These are phyloP conservation scores for Pelobates fuscus DNA, from an alignment of 2,113 vertebrate species.

Conservation along the genomic window DNA sequence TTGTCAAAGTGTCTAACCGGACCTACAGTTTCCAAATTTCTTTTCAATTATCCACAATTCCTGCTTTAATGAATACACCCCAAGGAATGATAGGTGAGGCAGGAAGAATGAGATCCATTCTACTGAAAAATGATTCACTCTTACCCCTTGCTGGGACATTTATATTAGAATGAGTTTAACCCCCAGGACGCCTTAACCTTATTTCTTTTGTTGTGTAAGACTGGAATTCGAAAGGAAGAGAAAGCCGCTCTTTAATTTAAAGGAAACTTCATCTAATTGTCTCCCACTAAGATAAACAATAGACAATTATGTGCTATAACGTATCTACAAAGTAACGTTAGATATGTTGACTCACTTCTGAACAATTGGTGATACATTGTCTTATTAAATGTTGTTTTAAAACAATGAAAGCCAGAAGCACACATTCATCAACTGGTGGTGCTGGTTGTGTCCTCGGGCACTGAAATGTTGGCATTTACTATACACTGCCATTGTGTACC, in stretches of 20 bases:
- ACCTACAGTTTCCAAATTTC: too few species aligned
- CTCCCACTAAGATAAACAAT: constrained; percentile 12
- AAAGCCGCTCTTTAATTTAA: constrained; percentile 1
- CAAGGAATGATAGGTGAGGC: too few species aligned
- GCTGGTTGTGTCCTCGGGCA: too few species aligned
- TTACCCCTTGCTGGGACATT: neutral
- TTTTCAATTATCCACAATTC: too few species aligned
- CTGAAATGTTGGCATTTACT: too few species aligned
- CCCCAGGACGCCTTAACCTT: neutral
- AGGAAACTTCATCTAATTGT: neutral
- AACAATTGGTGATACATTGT: neutral
- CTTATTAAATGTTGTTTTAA: too few species aligned
- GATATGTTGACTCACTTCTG: neutral
- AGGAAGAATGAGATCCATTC: neutral
- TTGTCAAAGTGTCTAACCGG: too few species aligned
- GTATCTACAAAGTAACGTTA: neutral
- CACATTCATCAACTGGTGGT: too few species aligned
- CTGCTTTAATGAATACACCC: too few species aligned
- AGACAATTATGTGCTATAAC: neutral
- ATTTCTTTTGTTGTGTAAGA: neutral
- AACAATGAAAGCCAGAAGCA: too few species aligned
- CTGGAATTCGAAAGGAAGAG: neutral
- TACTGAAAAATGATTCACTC: neutral
- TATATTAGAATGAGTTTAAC: neutral
- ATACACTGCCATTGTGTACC: too few species aligned